Conservation (phyloP, 2,888 invertebrate genomes). For the Cerceris ruficornis region DNA sequence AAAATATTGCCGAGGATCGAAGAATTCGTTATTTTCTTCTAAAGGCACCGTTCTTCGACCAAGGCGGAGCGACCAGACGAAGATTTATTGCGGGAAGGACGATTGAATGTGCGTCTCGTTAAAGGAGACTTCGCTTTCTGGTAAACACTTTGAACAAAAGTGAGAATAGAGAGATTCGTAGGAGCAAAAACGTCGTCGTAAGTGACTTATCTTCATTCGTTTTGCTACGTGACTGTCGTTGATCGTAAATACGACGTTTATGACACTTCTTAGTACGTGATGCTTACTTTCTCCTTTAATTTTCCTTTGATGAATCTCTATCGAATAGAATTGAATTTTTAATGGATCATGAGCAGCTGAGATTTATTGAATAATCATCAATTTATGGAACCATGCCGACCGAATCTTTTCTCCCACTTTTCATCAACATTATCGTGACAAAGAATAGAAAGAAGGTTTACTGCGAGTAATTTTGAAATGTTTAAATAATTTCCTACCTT, state of each 20-base stretch:
- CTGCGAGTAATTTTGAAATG: no score
- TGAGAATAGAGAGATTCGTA: neutral
- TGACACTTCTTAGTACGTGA: neutral
- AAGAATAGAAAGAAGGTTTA: no score
- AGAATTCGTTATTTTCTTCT: neutral
- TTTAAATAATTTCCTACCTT: no score
- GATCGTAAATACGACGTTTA: constrained; percentile 3
- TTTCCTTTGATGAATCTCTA: neutral
- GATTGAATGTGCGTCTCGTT: constrained; percentile 4
- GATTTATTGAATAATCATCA: no score
- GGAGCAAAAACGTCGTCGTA: neutral
- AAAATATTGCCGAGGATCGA: constrained; percentile 7
- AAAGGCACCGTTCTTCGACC: constrained; percentile 2
- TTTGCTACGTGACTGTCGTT: neutral
- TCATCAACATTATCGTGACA: no score
- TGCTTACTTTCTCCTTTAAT: constrained; percentile 3
- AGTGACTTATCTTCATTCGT: constrained; percentile 9
- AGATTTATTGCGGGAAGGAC: constrained; percentile 18
- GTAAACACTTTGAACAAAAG: constrained; percentile 3
- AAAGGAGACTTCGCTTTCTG: constrained; percentile 4
- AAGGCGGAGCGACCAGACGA: neutral
- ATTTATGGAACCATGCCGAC: no score
- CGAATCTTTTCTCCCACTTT: no score
- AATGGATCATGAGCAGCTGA: no score
- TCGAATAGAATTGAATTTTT: neutral